phyloP scores from a whole-genome alignment of 30 jellyfish, hydroid and myxozoan genomes.

The Nemopilema nomurai region DNA sequence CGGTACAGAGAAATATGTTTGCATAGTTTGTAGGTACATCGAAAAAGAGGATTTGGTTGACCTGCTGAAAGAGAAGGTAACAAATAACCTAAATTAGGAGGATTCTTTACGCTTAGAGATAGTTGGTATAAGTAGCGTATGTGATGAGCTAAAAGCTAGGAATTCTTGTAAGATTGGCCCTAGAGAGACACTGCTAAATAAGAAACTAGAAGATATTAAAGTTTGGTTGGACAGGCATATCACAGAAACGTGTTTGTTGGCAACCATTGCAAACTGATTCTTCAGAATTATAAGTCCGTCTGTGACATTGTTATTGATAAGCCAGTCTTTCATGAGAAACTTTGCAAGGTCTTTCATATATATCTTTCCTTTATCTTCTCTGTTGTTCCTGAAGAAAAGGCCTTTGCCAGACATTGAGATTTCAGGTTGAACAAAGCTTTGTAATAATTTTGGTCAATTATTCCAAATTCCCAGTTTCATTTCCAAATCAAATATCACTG shows the following conservation, averaged over 20 bases:
- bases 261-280: constrained; percentile 49
- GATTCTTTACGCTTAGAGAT: constrained; percentile 17
- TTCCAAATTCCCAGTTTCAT: too few relatives aligned
- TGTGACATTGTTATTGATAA: constrained; percentile 34
- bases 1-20: not conserved
- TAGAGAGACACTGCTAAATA: constrained; percentile 12
- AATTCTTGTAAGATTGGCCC: constrained; percentile 23
- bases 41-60: constrained; percentile 17
- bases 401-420: too few relatives aligned
- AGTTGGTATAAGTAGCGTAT: not conserved
- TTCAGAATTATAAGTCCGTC: not conserved
- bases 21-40: constrained; percentile 16
- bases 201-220: constrained; percentile 21
- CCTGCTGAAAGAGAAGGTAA: constrained; percentile 10
- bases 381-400: too few relatives aligned
- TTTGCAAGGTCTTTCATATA: not conserved
- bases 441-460: too few relatives aligned
- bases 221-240: constrained; percentile 56
- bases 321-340: not conserved
- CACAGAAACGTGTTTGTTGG: constrained; percentile 66
- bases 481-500: too few relatives aligned
- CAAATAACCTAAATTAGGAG: constrained; percentile 1
- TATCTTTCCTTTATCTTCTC: too few relatives aligned
- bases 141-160: constrained; percentile 34
- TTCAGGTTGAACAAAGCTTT: too few relatives aligned